Conservation (phyloP, 2,797 vertebrate genomes). For the Cyclopterus lumpus region DNA sequence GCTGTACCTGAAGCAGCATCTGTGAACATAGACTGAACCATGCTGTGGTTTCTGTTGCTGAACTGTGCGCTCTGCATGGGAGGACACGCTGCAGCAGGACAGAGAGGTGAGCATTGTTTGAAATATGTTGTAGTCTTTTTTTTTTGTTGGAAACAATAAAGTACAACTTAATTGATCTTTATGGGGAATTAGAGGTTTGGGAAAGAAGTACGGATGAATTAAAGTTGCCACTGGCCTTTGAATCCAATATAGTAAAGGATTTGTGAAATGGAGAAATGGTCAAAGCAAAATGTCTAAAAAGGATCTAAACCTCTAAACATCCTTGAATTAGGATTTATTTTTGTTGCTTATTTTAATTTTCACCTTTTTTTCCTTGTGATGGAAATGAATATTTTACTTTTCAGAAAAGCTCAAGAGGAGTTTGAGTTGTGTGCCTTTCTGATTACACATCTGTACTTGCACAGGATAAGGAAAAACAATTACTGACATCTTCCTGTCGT, state of each 20-base stretch:
- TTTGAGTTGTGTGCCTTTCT: background rate
- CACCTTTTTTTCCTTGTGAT: background rate
- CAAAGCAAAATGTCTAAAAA: background rate
- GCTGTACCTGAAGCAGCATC: conserved; percentile 20
- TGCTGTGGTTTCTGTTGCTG: conserved; percentile 74
- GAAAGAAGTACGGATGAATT: background rate
- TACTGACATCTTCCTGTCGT: background rate
- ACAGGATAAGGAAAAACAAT: conserved; percentile 43
- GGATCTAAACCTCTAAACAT: background rate
- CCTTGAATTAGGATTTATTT: background rate
- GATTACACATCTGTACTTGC: background rate
- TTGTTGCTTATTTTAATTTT: background rate
- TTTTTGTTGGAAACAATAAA: background rate
- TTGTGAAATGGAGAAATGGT: background rate
- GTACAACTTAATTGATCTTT: background rate
- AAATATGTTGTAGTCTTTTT: background rate
- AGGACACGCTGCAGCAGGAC: conserved; percentile 61
- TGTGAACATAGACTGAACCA: conserved; percentile 36
- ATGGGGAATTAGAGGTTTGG: background rate
- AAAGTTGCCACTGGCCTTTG: background rate
- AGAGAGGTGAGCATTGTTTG: conserved; percentile 76
- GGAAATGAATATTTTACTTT: background rate
- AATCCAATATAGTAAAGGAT: background rate
- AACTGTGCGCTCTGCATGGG: conserved; percentile 63
- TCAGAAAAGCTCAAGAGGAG: background rate